Base-by-base conservation (phyloP, 2,113 vertebrate genomes). In the Holacanthus passer region DNA sequence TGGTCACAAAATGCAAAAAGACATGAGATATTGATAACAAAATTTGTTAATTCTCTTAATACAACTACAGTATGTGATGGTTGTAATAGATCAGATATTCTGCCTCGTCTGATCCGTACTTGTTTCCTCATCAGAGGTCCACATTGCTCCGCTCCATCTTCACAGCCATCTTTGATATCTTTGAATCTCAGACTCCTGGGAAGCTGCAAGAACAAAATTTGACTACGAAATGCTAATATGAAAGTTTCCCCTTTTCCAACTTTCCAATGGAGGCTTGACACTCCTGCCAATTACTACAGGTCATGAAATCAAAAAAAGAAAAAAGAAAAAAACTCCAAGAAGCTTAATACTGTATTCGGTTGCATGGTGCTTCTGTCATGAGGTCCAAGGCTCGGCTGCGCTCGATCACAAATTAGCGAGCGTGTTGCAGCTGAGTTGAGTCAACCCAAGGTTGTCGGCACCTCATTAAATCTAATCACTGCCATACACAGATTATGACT, bases 391-490 rank as follows among this genome's bases (percentile, higher is more conserved):
- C 69, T 68, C 13, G 4, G 35, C 45, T 80, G 39, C 62, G 20
- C 63, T 74, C 67, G 31, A 19, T 85, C 73, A 71, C 50, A 84
- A 85, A 87, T 86, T 53, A 79, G 67, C 50, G 60, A 75, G 76
- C 27, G 19, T 17, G 66, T 35, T 73, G 80, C 73, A 31, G n/a
- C 50, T 35, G 55, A 83, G 72, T 68, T 63, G 80, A 89, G 78
- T 84, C 89, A 76, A 84, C 68, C 69, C 78, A 87, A 90, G 81
- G 86, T 88, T 88, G 81, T 43, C 85, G 84, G 65, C 82, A 79
- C 81, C 73, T 93, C 76, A 89, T 92, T 91, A 90, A 93, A 89
- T 90, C 68, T 83, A 80, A 91, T 89, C 73, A 79, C 76, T 65
- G 45, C 68, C n/a, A 13, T 77, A 64, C 71, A 79, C 84, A 84